These are phyloP conservation scores for Drosophila grimshawi DNA, from an alignment of 1,140 invertebrate genomes.

Conservation along the genomic window DNA sequence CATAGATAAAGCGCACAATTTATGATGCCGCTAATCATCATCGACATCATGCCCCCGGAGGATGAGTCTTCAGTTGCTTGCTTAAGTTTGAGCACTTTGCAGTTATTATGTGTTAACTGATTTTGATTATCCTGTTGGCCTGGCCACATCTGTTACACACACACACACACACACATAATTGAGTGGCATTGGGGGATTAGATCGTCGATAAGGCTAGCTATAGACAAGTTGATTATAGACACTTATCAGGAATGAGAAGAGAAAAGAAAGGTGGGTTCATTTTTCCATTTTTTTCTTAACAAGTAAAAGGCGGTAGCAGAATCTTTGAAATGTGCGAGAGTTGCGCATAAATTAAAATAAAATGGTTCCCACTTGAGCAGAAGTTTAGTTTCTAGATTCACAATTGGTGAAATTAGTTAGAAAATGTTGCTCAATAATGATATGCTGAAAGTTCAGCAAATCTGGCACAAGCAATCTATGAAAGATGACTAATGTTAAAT, in stretches of 20 bases:
- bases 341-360: background rate
- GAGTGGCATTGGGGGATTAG: slow-evolving; percentile 4
- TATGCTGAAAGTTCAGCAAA: background rate
- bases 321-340: too few relatives aligned
- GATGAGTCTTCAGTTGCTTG: slow-evolving; percentile 38
- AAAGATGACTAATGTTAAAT: too few relatives aligned
- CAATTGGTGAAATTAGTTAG: background rate
- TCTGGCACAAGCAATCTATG: too few relatives aligned
- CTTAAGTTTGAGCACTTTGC: slow-evolving; percentile 41
- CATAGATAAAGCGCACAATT: slow-evolving; percentile 52
- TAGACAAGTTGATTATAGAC: slow-evolving; percentile 27
- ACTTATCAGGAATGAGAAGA: slow-evolving; percentile 11
- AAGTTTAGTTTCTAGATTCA: too few relatives aligned
- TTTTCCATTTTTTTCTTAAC: background rate
- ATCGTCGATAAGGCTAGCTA: slow-evolving; percentile 1
- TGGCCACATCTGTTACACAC: background rate
- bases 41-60: slow-evolving; percentile 37
- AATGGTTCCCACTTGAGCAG: background rate
- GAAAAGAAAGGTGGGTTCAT: slow-evolving; percentile 12
- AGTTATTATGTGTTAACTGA: slow-evolving; percentile 57
- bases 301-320: slow-evolving; percentile 19
- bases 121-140: slow-evolving; percentile 44
- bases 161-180: slow-evolving; percentile 4
- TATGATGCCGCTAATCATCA: slow-evolving; percentile 51
- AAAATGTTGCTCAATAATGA: background rate